phyloP scores from a whole-genome alignment of 92 coral and sea anemone species.

The Phenganax marumi region DNA sequence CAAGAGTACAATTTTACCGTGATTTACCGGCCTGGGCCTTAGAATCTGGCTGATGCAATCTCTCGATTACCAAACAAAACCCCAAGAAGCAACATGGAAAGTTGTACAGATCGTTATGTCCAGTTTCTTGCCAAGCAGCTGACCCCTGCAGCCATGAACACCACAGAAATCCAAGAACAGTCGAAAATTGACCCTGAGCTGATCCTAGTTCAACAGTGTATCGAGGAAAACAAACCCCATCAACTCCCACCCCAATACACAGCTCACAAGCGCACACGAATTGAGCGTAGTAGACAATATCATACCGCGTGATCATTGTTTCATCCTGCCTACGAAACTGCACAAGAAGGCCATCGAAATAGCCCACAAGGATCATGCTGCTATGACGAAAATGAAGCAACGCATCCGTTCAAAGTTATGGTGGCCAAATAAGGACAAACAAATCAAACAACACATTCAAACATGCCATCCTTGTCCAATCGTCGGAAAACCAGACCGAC shows the following conservation, averaged over 20 bases:
- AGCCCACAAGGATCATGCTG: too few species aligned
- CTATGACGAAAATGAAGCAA: too few species aligned
- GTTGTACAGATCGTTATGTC: slow-evolving; percentile 51
- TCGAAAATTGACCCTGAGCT: slow-evolving; percentile 39
- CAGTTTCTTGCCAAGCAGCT: slow-evolving; percentile 28
- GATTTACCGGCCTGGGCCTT: neutral
- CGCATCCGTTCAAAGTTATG: slow-evolving; percentile 53
- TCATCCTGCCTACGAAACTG: slow-evolving; percentile 43
- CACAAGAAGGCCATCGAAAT: slow-evolving; percentile 34
- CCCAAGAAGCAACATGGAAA: slow-evolving; percentile 57
- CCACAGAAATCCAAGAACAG: too few species aligned
- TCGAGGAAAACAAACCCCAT: slow-evolving; percentile 31
- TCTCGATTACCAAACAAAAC: too few species aligned
- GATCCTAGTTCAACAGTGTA: slow-evolving; percentile 30
- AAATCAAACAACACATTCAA: too few species aligned
- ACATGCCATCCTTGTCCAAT: too few species aligned
- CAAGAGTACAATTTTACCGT: slow-evolving; percentile 22
- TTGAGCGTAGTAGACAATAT: slow-evolving; percentile 49
- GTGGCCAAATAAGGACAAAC: too few species aligned
- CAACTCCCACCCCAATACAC: too few species aligned
- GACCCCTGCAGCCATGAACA: slow-evolving; percentile 48
- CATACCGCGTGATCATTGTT: slow-evolving; percentile 41
- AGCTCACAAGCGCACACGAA: slow-evolving; percentile 37
- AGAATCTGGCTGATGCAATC: slow-evolving; percentile 28
- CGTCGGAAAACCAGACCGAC: too few species aligned